These are phyloP conservation scores for Nothoprocta perdicaria DNA, from an alignment of 2,113 vertebrate genomes.

Conservation along the genomic window DNA sequence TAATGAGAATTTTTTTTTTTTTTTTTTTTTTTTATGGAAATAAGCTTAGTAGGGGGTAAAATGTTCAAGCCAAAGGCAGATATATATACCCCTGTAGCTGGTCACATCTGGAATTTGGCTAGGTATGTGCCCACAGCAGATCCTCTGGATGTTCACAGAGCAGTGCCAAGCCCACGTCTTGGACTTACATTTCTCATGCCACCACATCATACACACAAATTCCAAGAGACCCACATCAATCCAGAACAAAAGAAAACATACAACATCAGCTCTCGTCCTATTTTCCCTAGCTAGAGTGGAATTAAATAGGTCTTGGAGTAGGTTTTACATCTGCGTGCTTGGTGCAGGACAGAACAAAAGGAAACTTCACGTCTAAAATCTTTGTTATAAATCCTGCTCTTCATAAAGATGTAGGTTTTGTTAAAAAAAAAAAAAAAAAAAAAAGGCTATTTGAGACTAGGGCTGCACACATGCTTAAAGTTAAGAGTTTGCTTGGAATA, in stretches of 20 bases:
- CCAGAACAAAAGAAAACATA: background rate
- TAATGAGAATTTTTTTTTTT: background rate
- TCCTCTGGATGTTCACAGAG: background rate
- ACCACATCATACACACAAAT: background rate
- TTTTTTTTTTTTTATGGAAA: background rate
- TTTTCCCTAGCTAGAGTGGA: background rate
- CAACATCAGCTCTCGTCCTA: background rate
- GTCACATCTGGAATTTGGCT: background rate
- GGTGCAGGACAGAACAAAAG: background rate
- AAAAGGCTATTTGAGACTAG: background rate
- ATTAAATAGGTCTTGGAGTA: background rate
- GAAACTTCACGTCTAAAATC: background rate
- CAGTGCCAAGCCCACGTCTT: background rate
- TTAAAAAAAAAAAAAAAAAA: background rate
- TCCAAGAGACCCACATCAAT: conserved; percentile 4
- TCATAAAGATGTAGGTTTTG: background rate
- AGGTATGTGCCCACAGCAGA: background rate
- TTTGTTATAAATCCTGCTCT: background rate
- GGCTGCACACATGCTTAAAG: background rate
- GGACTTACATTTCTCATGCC: background rate
- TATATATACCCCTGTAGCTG: background rate
- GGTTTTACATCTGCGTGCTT: fast-evolving
- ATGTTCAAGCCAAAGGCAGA: background rate
- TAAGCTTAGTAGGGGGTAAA: background rate
- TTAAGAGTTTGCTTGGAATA: background rate